Conservation (phyloP, 2,888 invertebrate genomes). For the Hydriomena furcata region DNA sequence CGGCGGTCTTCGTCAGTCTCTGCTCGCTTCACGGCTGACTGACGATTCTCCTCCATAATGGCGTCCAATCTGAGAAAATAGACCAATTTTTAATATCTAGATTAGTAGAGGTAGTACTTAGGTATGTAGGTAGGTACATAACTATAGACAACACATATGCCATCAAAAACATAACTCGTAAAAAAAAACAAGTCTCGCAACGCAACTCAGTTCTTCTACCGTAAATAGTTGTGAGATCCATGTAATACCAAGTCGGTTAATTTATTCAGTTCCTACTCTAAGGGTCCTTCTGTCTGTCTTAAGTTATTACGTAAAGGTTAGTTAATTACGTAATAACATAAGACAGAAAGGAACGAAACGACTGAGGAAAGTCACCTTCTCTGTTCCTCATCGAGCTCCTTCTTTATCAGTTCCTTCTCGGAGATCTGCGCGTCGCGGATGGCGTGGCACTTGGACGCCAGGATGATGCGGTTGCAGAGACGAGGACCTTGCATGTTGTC, state of each 20-base stretch:
- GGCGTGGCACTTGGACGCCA: conserved; percentile 93
- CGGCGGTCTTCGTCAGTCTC: conserved; percentile 72
- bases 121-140: background rate
- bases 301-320: too few relatives aligned
- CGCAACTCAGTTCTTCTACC: too few relatives aligned
- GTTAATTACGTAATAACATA: too few relatives aligned
- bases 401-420: conserved; percentile 84
- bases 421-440: conserved; percentile 92
- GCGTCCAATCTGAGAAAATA: conserved; percentile 69
- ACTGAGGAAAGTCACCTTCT: conserved; percentile 65
- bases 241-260: too few relatives aligned
- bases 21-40: conserved; percentile 80
- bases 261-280: too few relatives aligned
- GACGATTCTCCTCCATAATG: conserved; percentile 88
- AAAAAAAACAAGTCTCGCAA: too few relatives aligned
- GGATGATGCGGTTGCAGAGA: conserved; percentile 89
- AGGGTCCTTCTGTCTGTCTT: too few relatives aligned
- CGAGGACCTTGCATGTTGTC: conserved; percentile 82
- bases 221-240: too few relatives aligned
- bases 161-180: too few relatives aligned
- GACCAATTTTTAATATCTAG: background rate
- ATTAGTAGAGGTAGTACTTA: too few relatives aligned
- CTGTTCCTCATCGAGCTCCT: conserved; percentile 82
- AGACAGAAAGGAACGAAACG: background rate
- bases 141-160: too few relatives aligned